Evolutionary conservation across 2,888 invertebrate species (phyloP).

Genomic region (Andrena fulva): DNA sequence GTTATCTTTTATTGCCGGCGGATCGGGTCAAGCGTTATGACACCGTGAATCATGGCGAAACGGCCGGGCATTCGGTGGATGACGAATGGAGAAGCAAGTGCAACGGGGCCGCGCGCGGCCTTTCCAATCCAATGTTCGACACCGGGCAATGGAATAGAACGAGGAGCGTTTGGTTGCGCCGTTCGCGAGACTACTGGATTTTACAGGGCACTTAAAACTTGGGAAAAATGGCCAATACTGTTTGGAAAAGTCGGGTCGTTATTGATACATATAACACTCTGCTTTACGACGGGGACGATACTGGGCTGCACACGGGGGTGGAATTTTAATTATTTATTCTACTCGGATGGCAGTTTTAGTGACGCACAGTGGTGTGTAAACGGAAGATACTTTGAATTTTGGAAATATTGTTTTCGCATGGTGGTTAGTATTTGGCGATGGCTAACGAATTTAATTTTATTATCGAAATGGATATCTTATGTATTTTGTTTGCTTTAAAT

Average conservation of each 20-base stretch:
- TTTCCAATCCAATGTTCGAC: neutral
- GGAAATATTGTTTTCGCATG: too few species aligned
- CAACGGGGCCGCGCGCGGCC: neutral
- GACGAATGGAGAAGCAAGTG: constrained; percentile 13
- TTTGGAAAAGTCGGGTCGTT: constrained; percentile 23
- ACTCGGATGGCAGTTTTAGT: too few species aligned
- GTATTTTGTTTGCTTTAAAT: too few species aligned
- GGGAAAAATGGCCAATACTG: neutral
- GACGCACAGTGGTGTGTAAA: too few species aligned
- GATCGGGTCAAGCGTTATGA: constrained; percentile 50
- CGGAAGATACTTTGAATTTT: too few species aligned
- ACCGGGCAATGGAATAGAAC: neutral
- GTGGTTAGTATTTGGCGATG: too few species aligned
- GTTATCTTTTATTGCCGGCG: constrained; percentile 45
- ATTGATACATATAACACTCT: neutral
- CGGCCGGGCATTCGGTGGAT: constrained; percentile 15
- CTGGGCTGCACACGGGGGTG: neutral
- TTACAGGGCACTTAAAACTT: neutral
- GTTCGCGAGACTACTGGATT: neutral
- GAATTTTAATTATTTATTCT: constrained; percentile 19
- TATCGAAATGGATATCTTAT: too few species aligned
- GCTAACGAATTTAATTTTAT: too few species aligned
- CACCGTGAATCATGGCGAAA: constrained; percentile 38
- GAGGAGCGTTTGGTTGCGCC: neutral
- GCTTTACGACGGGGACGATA: neutral